Percentiles rank a stretch among this genome's conserved stretches.
Conservation (phyloP, 2,797 vertebrate species). For the Parauchenoglanis punctatus region DNA sequence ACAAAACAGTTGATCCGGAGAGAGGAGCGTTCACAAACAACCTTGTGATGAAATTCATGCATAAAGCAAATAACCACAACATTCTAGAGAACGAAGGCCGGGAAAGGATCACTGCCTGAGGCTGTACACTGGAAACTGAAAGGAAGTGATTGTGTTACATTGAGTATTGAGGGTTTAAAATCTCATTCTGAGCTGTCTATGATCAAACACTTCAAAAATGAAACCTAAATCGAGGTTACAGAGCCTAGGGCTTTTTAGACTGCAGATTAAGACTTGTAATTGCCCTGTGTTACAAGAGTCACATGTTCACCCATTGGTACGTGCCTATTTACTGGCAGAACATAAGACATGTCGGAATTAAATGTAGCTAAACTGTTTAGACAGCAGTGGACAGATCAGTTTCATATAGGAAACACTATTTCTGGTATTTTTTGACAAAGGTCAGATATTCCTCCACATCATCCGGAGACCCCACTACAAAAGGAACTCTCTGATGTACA, state of each 20-base stretch:
- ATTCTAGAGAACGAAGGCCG: background rate
- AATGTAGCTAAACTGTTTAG: too few species aligned
- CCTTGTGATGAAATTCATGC: background rate
- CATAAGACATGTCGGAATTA: background rate
- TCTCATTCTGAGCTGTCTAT: background rate
- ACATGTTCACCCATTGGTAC: background rate
- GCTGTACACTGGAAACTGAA: background rate
- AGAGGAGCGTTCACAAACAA: background rate
- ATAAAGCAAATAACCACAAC: background rate
- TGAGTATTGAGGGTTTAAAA: background rate
- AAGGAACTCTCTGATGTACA: conserved; percentile 89
- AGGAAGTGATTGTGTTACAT: background rate
- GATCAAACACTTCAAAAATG: background rate
- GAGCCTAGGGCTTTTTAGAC: background rate
- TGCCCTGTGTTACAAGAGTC: background rate
- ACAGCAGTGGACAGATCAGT: background rate
- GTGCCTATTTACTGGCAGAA: background rate
- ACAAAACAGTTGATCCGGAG: background rate
- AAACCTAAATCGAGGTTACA: background rate
- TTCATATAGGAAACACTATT: conserved; percentile 49
- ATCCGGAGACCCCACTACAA: conserved; percentile 89
- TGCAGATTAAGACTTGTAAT: background rate
- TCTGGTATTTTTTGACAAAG: conserved; percentile 85
- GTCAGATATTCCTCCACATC: conserved; percentile 91
- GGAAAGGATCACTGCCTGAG: background rate